A percentile compares a stretch with the other conserved stretches of the same genome.
Evolutionary conservation across 2,888 invertebrate genomes (phyloP).

Genomic region (Meiosimyza decipiens): DNA sequence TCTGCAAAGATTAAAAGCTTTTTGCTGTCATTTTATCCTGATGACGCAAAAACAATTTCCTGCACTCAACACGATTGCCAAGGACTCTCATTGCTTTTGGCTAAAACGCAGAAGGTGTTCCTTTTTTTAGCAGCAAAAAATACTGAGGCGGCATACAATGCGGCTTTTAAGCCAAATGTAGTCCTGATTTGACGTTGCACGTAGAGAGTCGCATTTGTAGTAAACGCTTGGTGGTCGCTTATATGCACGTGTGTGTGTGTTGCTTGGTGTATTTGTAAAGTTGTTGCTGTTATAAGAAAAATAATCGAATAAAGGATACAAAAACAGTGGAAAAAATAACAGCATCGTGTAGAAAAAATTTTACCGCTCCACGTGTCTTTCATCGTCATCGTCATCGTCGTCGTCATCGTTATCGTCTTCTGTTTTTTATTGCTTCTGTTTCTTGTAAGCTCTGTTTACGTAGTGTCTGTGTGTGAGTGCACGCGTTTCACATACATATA

Average conservation of each 20-base stretch:
- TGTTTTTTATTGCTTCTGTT: no score
- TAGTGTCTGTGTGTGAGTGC: no score
- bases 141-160: not conserved
- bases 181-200: slow-evolving; percentile 19
- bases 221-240: not conserved
- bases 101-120: slow-evolving; percentile 34
- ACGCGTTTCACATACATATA: not conserved
- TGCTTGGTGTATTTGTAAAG: not conserved
- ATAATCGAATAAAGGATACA: no score
- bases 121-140: slow-evolving; percentile 36
- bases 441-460: no score
- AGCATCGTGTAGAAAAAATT: no score
- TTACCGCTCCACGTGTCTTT: no score
- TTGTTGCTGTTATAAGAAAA: not conserved
- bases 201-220: slow-evolving; percentile 8
- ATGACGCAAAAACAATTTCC: slow-evolving; percentile 22
- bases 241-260: not conserved
- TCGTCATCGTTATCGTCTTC: no score
- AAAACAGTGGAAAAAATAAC: no score
- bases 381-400: no score
- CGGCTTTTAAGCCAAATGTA: not conserved
- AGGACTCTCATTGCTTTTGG: slow-evolving; percentile 51
- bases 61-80: slow-evolving; percentile 51
- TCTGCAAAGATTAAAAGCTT: slow-evolving; percentile 21
- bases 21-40: slow-evolving; percentile 10